Conservation (phyloP, 1,140 invertebrate species). For the Uloborus diversus region DNA sequence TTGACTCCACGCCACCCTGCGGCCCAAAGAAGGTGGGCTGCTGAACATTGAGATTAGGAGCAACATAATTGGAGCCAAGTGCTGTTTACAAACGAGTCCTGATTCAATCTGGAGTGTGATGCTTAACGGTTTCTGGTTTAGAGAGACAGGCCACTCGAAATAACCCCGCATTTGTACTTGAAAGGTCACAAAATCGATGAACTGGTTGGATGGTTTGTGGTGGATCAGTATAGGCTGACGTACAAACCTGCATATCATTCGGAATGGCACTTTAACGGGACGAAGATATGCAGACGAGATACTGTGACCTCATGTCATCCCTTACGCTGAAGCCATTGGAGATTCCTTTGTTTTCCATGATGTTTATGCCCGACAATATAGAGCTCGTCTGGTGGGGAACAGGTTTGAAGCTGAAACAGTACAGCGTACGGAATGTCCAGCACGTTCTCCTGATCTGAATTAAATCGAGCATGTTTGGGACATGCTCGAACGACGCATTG, state of each 20-base stretch:
- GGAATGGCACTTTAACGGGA: background rate
- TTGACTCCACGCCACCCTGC: background rate
- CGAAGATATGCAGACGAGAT: too few species aligned
- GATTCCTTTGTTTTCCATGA: too few species aligned
- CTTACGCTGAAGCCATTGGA: too few species aligned
- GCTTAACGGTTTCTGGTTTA: background rate
- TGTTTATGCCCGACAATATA: too few species aligned
- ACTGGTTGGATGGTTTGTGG: background rate
- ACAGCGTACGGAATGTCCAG: too few species aligned
- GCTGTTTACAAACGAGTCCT: slow-evolving; percentile 4
- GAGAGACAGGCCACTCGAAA: background rate
- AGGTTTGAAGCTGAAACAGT: too few species aligned
- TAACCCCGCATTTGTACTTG: background rate
- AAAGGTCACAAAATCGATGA: background rate
- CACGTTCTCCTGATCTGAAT: too few species aligned
- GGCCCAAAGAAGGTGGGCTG: background rate
- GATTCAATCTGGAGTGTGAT: slow-evolving; percentile 9
- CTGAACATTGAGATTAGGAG: background rate
- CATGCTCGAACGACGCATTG: too few species aligned
- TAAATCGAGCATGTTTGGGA: too few species aligned
- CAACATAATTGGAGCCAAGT: slow-evolving; percentile 7
- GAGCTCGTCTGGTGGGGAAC: too few species aligned
- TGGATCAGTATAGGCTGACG: background rate
- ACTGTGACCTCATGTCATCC: too few species aligned
- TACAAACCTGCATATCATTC: background rate